These are phyloP conservation scores for Lepidocyrtoides sp. DNA, from an alignment of 2,888 invertebrate species.

Conservation along the genomic window DNA sequence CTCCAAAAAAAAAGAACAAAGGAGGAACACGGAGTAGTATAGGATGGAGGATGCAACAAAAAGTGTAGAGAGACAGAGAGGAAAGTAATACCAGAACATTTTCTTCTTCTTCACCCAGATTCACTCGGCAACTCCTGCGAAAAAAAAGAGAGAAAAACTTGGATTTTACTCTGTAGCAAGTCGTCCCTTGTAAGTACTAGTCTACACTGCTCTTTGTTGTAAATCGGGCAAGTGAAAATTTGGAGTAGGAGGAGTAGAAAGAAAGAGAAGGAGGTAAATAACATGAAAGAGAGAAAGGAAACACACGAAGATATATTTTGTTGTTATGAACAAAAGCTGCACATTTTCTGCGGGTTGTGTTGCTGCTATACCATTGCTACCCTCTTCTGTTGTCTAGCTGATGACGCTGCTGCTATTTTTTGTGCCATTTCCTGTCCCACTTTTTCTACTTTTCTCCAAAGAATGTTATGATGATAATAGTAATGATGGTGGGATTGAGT, in stretches of 20 bases:
- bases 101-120: conserved; percentile 11
- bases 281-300: conserved; percentile 20
- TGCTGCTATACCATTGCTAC: neutral
- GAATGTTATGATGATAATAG: conserved; percentile 45
- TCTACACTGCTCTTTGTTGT: neutral
- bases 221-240: neutral
- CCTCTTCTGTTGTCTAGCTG: too few relatives aligned
- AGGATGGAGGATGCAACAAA: conserved; percentile 46
- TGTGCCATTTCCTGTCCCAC: conserved; percentile 68
- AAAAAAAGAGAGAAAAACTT: conserved; percentile 9
- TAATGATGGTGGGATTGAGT: neutral
- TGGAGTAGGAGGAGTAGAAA: conserved; percentile 15
- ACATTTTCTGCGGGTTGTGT: neutral
- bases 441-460: conserved; percentile 17
- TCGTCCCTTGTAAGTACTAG: neutral
- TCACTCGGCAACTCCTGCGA: conserved; percentile 48
- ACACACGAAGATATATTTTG: conserved; percentile 54
- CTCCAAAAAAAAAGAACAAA: neutral
- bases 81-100: conserved; percentile 28
- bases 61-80: conserved; percentile 23
- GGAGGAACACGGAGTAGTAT: neutral
- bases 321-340: conserved; percentile 48
- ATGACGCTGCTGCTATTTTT: too few relatives aligned
- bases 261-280: conserved; percentile 34
- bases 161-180: neutral